Evolutionary conservation across 2,113 vertebrate genomes (phyloP).

Genomic region (Pelmatolapia mariae): DNA sequence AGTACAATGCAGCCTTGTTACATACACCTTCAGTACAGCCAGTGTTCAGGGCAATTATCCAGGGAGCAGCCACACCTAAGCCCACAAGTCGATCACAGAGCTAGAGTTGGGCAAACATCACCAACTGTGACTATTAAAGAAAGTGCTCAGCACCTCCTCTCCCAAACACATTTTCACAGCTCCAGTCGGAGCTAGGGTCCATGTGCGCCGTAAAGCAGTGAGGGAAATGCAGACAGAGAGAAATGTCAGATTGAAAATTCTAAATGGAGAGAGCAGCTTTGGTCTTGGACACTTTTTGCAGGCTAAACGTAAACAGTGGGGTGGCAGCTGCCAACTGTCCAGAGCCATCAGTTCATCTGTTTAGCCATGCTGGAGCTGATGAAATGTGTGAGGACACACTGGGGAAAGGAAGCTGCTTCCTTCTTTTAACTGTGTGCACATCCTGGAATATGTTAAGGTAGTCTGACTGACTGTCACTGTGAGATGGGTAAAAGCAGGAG

Average conservation of each 20-base stretch:
- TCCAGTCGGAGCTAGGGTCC: background rate
- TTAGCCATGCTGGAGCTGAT: background rate
- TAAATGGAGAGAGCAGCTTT: background rate
- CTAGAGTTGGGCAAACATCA: slow-evolving; percentile 15
- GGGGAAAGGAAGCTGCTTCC: background rate
- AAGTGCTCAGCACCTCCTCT: slow-evolving; percentile 2
- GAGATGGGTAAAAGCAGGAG: background rate
- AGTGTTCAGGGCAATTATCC: slow-evolving; percentile 56
- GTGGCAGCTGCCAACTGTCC: slow-evolving; percentile 29
- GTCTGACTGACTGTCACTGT: background rate
- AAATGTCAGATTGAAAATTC: background rate
- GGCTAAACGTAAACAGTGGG: slow-evolving; percentile 16
- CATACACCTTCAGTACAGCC: slow-evolving; percentile 18
- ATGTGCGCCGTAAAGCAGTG: background rate
- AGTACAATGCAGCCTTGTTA: slow-evolving; percentile 45
- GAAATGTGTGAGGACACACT: slow-evolving; percentile 19
- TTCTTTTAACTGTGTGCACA: slow-evolving; percentile 12
- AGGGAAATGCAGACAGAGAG: background rate
- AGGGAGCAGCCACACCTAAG: slow-evolving; percentile 49
- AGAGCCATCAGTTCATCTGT: slow-evolving; percentile 16
- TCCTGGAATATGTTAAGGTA: slow-evolving; percentile 22
- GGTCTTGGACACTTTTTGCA: background rate
- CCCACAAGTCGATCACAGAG: slow-evolving; percentile 15
- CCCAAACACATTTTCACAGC: background rate
- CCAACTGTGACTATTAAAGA: slow-evolving; percentile 20